Conservation (phyloP, 2,888 invertebrate species). For the Halictus ligatus region DNA sequence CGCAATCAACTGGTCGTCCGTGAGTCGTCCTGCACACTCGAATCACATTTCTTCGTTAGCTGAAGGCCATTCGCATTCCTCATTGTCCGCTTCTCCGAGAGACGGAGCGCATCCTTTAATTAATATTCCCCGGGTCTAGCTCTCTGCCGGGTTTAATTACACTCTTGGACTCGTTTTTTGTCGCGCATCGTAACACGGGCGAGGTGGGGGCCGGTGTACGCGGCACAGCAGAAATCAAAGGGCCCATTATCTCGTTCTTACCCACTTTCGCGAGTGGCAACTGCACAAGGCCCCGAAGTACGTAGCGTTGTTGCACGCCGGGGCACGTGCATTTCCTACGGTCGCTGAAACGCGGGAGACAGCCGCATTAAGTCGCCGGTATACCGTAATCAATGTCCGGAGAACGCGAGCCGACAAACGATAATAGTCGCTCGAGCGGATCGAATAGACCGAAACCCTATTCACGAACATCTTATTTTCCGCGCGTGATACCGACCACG, state of each 20-base stretch:
- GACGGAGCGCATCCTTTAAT: neutral
- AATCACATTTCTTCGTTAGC: neutral
- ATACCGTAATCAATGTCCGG: conserved; percentile 53
- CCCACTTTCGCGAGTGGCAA: conserved; percentile 15
- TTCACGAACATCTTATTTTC: conserved; percentile 53
- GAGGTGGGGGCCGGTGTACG: neutral
- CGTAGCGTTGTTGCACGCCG: conserved; percentile 17
- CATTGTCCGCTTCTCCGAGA: neutral
- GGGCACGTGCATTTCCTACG: conserved; percentile 40
- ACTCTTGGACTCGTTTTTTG: neutral
- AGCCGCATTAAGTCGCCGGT: conserved; percentile 47
- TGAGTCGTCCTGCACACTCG: neutral
- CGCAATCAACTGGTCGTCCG: neutral
- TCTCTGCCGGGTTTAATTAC: conserved; percentile 3
- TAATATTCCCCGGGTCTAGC: neutral
- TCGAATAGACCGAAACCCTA: conserved; percentile 43
- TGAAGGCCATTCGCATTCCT: conserved; percentile 3
- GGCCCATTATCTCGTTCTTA: conserved; percentile 32
- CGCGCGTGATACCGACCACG: conserved; percentile 25
- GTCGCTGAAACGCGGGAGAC: conserved; percentile 44
- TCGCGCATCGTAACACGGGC: neutral
- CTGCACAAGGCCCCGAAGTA: conserved; percentile 9
- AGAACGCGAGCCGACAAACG: conserved; percentile 51
- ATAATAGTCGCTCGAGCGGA: conserved; percentile 53
- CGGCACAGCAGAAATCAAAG: conserved; percentile 4